phyloP scores from a whole-genome alignment of 1,140 invertebrate species.

The Panagrolaimus sp. region DNA sequence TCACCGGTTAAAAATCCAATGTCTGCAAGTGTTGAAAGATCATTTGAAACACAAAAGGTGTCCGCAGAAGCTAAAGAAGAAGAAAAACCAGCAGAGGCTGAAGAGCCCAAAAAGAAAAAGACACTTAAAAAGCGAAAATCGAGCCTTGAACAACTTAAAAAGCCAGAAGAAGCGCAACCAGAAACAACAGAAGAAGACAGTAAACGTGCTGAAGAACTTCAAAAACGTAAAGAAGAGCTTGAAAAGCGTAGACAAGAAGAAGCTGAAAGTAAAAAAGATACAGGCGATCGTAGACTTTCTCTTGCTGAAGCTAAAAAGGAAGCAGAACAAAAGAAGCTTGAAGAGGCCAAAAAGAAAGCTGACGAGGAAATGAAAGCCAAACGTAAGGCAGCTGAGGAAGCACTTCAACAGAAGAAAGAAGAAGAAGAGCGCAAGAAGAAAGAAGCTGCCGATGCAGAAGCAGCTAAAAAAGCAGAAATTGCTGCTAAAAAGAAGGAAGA shows the following conservation, averaged over 20 bases:
- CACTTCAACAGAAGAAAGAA: constrained; percentile 16
- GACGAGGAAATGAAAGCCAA: constrained; percentile 16
- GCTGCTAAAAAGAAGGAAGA: constrained; percentile 10
- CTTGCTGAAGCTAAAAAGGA: not conserved
- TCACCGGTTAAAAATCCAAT: constrained; percentile 17
- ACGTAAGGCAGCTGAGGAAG: constrained; percentile 21
- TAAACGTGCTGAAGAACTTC: not conserved
- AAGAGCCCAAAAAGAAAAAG: constrained; percentile 18
- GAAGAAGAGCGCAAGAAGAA: constrained; percentile 18
- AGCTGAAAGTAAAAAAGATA: constrained; percentile 8
- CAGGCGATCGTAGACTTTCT: not conserved
- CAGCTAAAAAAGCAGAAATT: constrained; percentile 16
- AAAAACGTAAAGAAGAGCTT: not conserved
- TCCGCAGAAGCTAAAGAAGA: not conserved
- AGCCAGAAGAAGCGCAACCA: constrained; percentile 4
- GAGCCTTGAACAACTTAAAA: constrained; percentile 12
- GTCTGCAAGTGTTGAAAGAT: not conserved
- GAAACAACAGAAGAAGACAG: constrained; percentile 9
- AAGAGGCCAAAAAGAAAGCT: constrained; percentile 20
- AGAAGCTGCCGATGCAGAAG: constrained; percentile 14
- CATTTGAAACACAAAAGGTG: not conserved
- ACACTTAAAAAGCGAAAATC: constrained; percentile 12
- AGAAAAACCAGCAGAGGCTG: not conserved
- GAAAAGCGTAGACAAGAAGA: constrained; percentile 16
- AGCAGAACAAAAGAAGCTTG: constrained; percentile 17